Evolutionary conservation across 2,113 vertebrate genomes (phyloP).

Genomic region (pig (Sus scrofa)): DNA sequence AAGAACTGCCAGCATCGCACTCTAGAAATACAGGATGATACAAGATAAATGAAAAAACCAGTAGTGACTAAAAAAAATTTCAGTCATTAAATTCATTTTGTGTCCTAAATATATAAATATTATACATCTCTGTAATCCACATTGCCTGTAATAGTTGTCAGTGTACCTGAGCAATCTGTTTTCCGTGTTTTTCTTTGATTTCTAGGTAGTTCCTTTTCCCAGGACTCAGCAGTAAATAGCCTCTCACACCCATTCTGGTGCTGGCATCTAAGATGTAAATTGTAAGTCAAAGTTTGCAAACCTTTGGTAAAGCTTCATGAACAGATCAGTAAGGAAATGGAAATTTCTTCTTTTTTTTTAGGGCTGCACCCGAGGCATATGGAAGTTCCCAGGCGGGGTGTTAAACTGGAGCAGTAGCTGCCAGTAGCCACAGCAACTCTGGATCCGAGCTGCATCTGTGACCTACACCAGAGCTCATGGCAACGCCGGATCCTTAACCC

Average conservation of each 20-base stretch:
- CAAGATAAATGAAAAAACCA: neutral
- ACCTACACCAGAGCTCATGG: no score
- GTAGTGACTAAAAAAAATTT: neutral
- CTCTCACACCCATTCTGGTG: neutral
- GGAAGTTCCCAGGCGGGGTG: no score
- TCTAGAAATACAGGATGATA: constrained; percentile 42
- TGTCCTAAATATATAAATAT: constrained; percentile 9
- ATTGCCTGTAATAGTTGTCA: neutral
- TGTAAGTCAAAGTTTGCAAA: constrained; percentile 43
- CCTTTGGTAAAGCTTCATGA: neutral
- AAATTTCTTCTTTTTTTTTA: neutral
- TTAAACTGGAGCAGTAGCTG: no score
- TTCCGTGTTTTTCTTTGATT: neutral
- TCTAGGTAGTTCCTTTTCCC: neutral
- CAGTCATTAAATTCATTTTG: constrained; percentile 15
- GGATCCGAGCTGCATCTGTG: no score
- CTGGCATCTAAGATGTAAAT: constrained; percentile 43
- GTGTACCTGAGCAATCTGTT: constrained; percentile 3
- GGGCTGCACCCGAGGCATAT: no score
- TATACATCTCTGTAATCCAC: neutral
- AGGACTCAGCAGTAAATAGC: neutral
- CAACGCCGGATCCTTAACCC: no score
- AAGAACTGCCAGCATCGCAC: constrained; percentile 9
- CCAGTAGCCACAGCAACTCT: no score
- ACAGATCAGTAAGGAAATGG: constrained; percentile 1